phyloP scores from a whole-genome alignment of 2,797 vertebrate species.

The Pseudotriccus pelzelni region DNA sequence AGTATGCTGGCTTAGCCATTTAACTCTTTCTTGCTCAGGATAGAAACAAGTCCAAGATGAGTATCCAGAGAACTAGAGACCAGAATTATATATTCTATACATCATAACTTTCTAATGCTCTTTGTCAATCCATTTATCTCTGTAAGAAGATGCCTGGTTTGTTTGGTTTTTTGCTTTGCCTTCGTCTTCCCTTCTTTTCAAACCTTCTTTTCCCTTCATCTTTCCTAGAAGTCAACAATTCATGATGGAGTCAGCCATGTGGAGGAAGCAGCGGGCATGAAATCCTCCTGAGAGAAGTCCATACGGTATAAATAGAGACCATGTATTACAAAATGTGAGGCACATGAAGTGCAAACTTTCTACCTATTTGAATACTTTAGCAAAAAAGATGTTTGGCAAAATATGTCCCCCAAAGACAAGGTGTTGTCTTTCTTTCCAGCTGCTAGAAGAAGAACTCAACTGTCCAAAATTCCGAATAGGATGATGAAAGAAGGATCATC shows the following conservation, averaged over 20 bases:
- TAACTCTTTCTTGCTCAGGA: background rate
- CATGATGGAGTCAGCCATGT: background rate
- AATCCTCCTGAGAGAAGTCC: background rate
- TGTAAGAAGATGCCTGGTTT: too few relatives aligned
- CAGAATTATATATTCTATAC: too few relatives aligned
- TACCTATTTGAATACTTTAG: background rate
- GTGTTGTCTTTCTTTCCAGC: background rate
- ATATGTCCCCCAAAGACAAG: background rate
- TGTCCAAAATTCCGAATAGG: background rate
- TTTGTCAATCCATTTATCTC: too few relatives aligned
- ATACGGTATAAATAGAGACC: background rate
- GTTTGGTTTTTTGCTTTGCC: too few relatives aligned
- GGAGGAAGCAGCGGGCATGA: background rate
- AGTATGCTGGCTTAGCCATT: background rate
- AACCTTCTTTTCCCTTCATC: too few relatives aligned
- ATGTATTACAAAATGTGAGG: background rate
- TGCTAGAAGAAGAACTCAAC: background rate
- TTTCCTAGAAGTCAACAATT: too few relatives aligned
- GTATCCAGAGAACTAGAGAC: too few relatives aligned
- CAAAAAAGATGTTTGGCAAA: background rate
- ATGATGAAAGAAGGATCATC: background rate
- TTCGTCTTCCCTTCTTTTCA: too few relatives aligned
- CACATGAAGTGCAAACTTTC: background rate
- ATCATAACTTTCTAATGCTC: too few relatives aligned
- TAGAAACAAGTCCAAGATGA: too few relatives aligned